Evolutionary conservation across 2,113 vertebrate genomes (phyloP), one percentile per base, ranked within the genome.

Genomic region (Laterallus jamaicensis): DNA sequence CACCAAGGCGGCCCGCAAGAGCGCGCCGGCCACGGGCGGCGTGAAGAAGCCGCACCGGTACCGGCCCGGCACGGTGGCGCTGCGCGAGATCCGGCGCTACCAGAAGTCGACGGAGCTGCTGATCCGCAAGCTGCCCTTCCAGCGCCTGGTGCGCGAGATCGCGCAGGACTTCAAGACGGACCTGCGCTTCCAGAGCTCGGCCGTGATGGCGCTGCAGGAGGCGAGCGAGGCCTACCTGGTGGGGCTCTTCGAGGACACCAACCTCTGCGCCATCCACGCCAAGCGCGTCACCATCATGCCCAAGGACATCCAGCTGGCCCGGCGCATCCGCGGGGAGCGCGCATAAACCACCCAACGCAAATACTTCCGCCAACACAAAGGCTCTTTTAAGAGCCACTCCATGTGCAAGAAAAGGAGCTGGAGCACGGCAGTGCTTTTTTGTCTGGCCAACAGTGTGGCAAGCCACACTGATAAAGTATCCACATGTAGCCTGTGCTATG

Each of bases 241-340:
- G 82, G 98, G 97, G 21, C 97, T 98, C 1, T 98, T 56, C 98
- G 99, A 37, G 99, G 99, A 22, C 98, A 99, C 86, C 98, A 99
- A 40, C 98, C 99, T 24, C 95, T 99, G 82, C 74, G 99, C 40
- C 9, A 99, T 99, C 93, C 98, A 98, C 88, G 97, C 98, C 80
- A 98, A 98, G 95, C 94, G 98, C 37, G 98, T 98, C 89, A 98
- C 98, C 92, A 98, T 98, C 95, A 98, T 98, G 98, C 98, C 98
- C 94, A 98, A 99, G 11, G 98, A 99, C 95, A 98, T 99, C 32
- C 98, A 99, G 95, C 97, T 99, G 90, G 99, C 99, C 5, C 98
- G 99, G 0, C 98, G 99, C 76, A 99, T 99, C 97, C 99, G 99
- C 85, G 99, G 99, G 9, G 99, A 99, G 96, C 97, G 97, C 0